phyloP scores from a whole-genome alignment of 2,113 vertebrate species.

The Corydoras sp. region DNA sequence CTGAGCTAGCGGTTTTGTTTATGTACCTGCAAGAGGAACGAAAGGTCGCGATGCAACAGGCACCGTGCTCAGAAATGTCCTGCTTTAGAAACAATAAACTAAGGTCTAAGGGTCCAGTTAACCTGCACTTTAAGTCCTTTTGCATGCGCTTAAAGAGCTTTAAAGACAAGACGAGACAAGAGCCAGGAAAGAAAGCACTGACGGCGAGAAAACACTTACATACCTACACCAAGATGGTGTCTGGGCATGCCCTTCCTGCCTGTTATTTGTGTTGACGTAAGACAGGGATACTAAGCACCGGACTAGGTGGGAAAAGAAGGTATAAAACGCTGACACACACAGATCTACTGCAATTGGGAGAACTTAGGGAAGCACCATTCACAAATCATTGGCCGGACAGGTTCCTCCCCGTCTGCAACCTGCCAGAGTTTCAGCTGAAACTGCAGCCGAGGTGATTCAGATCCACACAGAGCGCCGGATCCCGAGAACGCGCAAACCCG shows the following conservation, averaged over 20 bases:
- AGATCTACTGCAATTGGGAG: conserved; percentile 1
- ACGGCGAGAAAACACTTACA: conserved; percentile 32
- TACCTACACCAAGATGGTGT: conserved; percentile 57
- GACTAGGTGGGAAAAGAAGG: conserved; percentile 6
- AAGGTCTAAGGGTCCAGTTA: too few species aligned
- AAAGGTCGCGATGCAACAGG: too few species aligned
- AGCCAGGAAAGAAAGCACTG: conserved; percentile 6
- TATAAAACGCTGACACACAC: conserved; percentile 11
- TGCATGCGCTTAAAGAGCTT: conserved; percentile 5
- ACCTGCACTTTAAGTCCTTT: neutral
- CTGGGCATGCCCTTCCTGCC: conserved; percentile 54
- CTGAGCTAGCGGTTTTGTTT: too few species aligned
- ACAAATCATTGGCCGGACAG: conserved; percentile 39
- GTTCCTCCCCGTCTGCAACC: conserved; percentile 27
- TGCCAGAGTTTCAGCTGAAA: conserved; percentile 28
- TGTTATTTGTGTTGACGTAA: conserved; percentile 48
- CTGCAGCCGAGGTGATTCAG: neutral
- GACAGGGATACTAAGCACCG: conserved; percentile 26
- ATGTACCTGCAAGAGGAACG: too few species aligned
- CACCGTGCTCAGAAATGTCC: too few species aligned
- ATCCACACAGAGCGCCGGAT: neutral
- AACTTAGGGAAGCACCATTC: conserved; percentile 11
- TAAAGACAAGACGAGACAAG: conserved; percentile 37
- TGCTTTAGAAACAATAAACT: too few species aligned
- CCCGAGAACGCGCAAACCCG: neutral